These are phyloP conservation scores for Pectinophora gossypiella DNA, from an alignment of 1,140 invertebrate species.

Conservation along the genomic window DNA sequence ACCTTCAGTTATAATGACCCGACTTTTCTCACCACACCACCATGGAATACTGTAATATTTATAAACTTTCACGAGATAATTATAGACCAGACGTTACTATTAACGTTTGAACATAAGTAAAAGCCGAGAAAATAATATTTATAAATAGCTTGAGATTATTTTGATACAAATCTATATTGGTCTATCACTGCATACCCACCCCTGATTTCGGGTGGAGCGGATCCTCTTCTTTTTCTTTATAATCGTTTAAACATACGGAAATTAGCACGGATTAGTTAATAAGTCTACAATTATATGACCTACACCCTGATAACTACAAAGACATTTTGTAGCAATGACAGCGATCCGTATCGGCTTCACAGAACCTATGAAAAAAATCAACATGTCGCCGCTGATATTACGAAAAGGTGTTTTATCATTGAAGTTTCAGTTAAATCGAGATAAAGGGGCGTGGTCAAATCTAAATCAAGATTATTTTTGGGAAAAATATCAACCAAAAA, in stretches of 20 bases:
- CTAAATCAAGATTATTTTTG: constrained; percentile 11
- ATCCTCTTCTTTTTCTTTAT: constrained; percentile 65
- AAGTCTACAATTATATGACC: constrained; percentile 68
- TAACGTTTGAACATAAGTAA: constrained; percentile 75
- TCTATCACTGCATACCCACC: constrained; percentile 73
- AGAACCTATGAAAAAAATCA: constrained; percentile 74
- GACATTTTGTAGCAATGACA: constrained; percentile 74
- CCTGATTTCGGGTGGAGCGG: constrained; percentile 61
- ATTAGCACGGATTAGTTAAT: constrained; percentile 62
- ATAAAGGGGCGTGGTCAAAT: constrained; percentile 60
- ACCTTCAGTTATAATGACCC: constrained; percentile 60
- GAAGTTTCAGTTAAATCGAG: constrained; percentile 50
- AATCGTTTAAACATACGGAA: constrained; percentile 57
- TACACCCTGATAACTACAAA: constrained; percentile 74
- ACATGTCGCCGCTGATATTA: constrained; percentile 68
- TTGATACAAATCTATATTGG: constrained; percentile 73
- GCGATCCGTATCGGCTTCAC: constrained; percentile 74
- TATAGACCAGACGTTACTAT: constrained; percentile 73
- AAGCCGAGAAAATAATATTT: constrained; percentile 76
- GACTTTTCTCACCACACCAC: constrained; percentile 48
- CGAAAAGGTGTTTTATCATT: constrained; percentile 53
- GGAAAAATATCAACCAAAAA: too few relatives aligned
- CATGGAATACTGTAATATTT: constrained; percentile 71
- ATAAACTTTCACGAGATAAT: constrained; percentile 74
- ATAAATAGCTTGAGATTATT: constrained; percentile 75